A percentile compares a stretch with the other conserved stretches of the same genome.
Evolutionary conservation across 2,113 vertebrate genomes (phyloP).

Genomic region (Aldabrachelys gigantea): DNA sequence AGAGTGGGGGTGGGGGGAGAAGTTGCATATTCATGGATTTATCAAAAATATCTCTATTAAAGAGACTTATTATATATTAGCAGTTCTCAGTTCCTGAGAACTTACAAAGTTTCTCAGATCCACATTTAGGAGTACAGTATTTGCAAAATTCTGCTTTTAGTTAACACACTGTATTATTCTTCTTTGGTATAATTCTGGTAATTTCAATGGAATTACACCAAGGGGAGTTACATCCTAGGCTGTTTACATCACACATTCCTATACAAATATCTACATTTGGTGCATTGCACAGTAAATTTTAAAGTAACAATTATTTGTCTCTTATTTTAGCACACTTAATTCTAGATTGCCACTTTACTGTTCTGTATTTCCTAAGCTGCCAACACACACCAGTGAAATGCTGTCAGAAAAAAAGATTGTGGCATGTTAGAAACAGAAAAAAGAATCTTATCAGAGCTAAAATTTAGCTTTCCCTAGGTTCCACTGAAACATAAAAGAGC

Average conservation of each 20-base stretch:
- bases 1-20: neutral
- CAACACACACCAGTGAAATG: neutral
- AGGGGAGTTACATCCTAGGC: neutral
- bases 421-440: neutral
- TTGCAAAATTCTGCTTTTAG: neutral
- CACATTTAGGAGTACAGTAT: neutral
- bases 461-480: neutral
- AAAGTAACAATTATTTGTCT: neutral
- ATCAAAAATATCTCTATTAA: neutral
- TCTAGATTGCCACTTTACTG: neutral
- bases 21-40: neutral
- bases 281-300: neutral
- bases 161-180: neutral
- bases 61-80: neutral
- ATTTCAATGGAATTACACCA: neutral
- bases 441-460: neutral
- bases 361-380: neutral
- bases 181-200: accelerated
- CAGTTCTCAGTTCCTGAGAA: neutral
- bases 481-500: neutral
- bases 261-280: neutral
- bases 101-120: neutral
- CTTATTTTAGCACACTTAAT: neutral
- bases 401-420: neutral
- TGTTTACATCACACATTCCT: neutral